A percentile compares a stretch with the other conserved stretches of the same genome.
phyloP scores from a whole-genome alignment of 2,797 vertebrate species.

The Pampus argenteus region DNA sequence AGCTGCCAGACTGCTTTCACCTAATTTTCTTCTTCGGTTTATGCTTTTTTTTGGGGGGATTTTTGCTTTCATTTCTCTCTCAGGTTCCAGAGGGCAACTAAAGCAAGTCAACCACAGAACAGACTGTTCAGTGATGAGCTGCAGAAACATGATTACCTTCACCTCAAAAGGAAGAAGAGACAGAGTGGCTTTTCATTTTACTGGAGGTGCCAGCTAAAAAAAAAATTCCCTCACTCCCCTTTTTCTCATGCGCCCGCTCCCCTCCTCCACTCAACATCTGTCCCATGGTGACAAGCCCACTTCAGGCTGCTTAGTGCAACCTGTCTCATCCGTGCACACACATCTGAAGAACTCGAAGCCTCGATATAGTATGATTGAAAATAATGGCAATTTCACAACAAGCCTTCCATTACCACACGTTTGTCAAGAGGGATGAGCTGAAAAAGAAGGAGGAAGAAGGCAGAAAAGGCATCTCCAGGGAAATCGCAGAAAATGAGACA shows the following conservation, averaged over 20 bases:
- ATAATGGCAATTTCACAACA: slow-evolving; percentile 82
- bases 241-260: slow-evolving; percentile 21
- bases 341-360: slow-evolving; percentile 78
- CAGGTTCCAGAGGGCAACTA: slow-evolving; percentile 67
- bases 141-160: slow-evolving; percentile 79
- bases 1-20: slow-evolving; percentile 48
- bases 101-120: slow-evolving; percentile 69
- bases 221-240: slow-evolving; percentile 37
- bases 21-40: slow-evolving; percentile 49
- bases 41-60: slow-evolving; percentile 60
- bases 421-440: slow-evolving; percentile 71
- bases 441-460: slow-evolving; percentile 50
- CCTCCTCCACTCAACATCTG: slow-evolving; percentile 70
- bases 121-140: slow-evolving; percentile 74
- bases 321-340: slow-evolving; percentile 74
- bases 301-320: slow-evolving; percentile 74
- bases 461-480: slow-evolving; percentile 72
- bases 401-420: slow-evolving; percentile 78
- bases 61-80: slow-evolving; percentile 77
- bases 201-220: slow-evolving; percentile 69
- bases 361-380: slow-evolving; percentile 66
- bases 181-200: slow-evolving; percentile 72
- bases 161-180: slow-evolving; percentile 70
- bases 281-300: slow-evolving; percentile 76
- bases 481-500: slow-evolving; percentile 80